These are phyloP conservation scores for Austrolebias charrua DNA, from an alignment of 2,797 vertebrate genomes.

Conservation along the genomic window DNA sequence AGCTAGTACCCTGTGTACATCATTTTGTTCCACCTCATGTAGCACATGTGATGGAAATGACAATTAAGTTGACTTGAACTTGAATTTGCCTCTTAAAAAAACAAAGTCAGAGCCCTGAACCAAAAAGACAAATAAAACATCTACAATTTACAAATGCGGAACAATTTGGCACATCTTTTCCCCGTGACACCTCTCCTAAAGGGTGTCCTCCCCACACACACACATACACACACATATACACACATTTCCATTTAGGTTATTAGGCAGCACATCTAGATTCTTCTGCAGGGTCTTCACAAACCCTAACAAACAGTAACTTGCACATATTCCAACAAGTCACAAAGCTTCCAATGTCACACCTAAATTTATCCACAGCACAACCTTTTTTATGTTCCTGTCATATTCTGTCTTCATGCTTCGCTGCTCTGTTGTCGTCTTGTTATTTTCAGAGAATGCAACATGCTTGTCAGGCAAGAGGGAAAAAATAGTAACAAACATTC, in stretches of 20 bases:
- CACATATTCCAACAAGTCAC: background rate
- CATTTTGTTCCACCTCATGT: too few relatives aligned
- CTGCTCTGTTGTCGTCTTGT: constrained; percentile 36
- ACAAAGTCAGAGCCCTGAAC: too few relatives aligned
- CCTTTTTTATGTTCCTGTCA: constrained; percentile 29
- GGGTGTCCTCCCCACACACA: too few relatives aligned
- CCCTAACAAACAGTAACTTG: background rate
- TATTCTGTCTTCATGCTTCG: constrained; percentile 16
- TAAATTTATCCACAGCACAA: background rate
- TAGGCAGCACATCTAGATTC: background rate
- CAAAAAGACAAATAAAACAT: too few relatives aligned
- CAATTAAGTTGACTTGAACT: too few relatives aligned
- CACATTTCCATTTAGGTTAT: background rate
- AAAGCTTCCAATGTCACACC: background rate
- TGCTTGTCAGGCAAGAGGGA: constrained; percentile 33
- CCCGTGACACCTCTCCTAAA: too few relatives aligned
- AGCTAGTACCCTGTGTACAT: too few relatives aligned
- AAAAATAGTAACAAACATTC: background rate
- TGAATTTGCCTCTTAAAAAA: too few relatives aligned
- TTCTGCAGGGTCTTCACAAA: background rate
- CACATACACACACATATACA: too few relatives aligned
- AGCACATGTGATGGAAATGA: too few relatives aligned
- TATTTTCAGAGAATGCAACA: constrained; percentile 21
- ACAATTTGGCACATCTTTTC: too few relatives aligned
- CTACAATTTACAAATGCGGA: too few relatives aligned